phyloP scores from a whole-genome alignment of 2,113 vertebrate genomes.

The Ploceus nigricollis region DNA sequence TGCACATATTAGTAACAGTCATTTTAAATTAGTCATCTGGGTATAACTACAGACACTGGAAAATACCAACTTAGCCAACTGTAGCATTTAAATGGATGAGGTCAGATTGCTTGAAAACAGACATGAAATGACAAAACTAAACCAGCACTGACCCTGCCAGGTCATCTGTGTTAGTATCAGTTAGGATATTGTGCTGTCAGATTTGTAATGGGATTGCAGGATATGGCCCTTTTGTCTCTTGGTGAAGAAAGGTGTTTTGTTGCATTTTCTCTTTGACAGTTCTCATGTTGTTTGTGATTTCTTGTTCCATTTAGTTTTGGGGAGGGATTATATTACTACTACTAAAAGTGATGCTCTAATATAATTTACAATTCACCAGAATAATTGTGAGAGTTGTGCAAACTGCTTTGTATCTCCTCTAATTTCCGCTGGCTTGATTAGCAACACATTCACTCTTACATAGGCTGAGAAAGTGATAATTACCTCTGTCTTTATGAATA shows the following conservation, averaged over 20 bases:
- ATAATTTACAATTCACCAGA: not conserved
- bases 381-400: not conserved
- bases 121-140: not conserved
- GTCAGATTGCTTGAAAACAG: not conserved
- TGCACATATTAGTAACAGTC: not conserved
- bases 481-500: not conserved
- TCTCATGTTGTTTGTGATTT: fast-evolving
- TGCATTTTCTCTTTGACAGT: not conserved
- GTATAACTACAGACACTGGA: not conserved
- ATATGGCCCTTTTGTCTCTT: not conserved
- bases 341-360: not conserved
- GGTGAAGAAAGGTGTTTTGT: not conserved
- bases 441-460: not conserved
- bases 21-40: not conserved
- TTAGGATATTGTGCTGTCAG: not conserved
- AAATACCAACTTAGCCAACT: not conserved
- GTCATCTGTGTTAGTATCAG: not conserved
- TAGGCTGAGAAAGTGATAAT: conserved; percentile 6
- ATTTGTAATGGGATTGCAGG: not conserved
- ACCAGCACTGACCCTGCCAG: fast-evolving
- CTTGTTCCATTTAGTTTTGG: not conserved
- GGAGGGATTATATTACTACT: not conserved
- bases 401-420: not conserved
- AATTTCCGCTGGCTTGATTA: not conserved
- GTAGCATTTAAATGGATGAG: not conserved